phyloP scores from a whole-genome alignment of 2,888 invertebrate species.

The Ectemnius lituratus region DNA sequence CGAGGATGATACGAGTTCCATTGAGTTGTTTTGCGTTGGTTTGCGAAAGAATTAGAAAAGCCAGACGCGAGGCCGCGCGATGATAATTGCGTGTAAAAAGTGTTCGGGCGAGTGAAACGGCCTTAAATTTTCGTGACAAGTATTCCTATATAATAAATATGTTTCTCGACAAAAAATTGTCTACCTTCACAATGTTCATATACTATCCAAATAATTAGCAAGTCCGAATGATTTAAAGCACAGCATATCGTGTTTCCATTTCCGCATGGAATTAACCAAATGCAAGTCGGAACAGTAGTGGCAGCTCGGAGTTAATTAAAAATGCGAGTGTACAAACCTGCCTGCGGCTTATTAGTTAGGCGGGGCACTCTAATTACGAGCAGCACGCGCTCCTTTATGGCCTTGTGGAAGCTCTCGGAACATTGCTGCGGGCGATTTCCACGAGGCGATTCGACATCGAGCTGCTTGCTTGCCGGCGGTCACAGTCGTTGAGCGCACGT shows the following conservation, averaged over 20 bases:
- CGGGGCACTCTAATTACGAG: no score
- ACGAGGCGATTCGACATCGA: no score
- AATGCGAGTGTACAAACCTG: no score
- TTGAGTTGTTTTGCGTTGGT: slow-evolving; percentile 38
- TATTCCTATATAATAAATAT: neutral
- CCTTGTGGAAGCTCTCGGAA: no score
- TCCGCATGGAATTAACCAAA: no score
- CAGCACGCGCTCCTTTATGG: no score
- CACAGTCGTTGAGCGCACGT: neutral
- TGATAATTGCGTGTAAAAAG: slow-evolving; percentile 32
- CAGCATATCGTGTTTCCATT: neutral
- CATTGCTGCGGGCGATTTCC: no score
- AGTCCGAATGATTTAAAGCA: neutral
- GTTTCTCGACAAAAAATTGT: neutral
- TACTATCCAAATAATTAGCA: neutral
- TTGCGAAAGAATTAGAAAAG: slow-evolving; percentile 53
- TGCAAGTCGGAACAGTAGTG: no score
- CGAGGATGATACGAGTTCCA: slow-evolving; percentile 51
- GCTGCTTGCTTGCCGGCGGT: no score
- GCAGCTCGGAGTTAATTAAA: no score
- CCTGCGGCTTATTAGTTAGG: no score
- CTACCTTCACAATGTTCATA: no score
- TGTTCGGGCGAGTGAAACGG: neutral
- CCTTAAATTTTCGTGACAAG: neutral
- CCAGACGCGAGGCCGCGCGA: slow-evolving; percentile 7